phyloP scores from a whole-genome alignment of 2,113 vertebrate species.

The Orcinus orca region DNA sequence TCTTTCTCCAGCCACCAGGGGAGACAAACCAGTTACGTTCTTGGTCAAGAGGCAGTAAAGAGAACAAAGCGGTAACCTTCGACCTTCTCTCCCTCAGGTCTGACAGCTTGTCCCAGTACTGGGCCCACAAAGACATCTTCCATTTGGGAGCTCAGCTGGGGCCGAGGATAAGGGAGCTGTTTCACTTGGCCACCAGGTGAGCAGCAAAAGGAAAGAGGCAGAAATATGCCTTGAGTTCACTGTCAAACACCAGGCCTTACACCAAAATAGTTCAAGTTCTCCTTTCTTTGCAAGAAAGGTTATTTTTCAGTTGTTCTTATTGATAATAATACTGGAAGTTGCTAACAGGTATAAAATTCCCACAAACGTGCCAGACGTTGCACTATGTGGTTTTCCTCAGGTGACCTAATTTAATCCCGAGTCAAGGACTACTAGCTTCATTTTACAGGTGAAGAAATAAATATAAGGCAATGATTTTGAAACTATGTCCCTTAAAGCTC shows the following conservation, averaged over 20 bases:
- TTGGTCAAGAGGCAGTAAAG: neutral
- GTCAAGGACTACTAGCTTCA: neutral
- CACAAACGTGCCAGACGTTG: neutral
- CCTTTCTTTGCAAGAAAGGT: neutral
- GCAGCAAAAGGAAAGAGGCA: neutral
- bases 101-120: neutral
- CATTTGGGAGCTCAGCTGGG: neutral
- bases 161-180: neutral
- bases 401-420: neutral
- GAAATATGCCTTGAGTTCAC: neutral
- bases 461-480: neutral
- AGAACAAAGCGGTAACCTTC: neutral
- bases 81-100: neutral
- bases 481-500: neutral
- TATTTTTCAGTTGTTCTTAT: neutral
- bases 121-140: neutral
- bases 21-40: neutral
- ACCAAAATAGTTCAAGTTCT: neutral
- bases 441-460: slow-evolving; percentile 13
- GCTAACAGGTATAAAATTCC: neutral
- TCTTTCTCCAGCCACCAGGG: neutral
- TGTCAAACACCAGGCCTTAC: neutral
- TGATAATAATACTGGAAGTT: neutral
- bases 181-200: neutral
- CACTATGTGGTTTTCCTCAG: neutral